phyloP scores from a whole-genome alignment of 2,888 invertebrate genomes.

The Crocallis elinguaria region DNA sequence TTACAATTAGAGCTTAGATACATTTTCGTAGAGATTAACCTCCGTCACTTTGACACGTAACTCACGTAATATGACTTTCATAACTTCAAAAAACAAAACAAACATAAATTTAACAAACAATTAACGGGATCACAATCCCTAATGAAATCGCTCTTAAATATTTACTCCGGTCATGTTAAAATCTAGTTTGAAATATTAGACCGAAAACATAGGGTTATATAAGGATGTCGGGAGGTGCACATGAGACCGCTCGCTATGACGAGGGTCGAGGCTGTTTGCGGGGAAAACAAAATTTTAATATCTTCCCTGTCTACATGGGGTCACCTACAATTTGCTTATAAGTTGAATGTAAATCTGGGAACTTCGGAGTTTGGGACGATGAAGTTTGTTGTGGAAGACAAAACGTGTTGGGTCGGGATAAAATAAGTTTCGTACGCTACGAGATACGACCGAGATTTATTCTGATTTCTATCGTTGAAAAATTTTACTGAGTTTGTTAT shows the following conservation, averaged over 20 bases:
- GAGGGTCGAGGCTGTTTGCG: slow-evolving; percentile 64
- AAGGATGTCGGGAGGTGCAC: slow-evolving; percentile 57
- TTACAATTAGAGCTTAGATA: no score
- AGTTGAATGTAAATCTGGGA: slow-evolving; percentile 38
- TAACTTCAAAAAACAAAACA: background rate
- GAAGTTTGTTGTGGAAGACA: slow-evolving; percentile 22
- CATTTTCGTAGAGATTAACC: no score
- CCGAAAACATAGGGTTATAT: slow-evolving; percentile 47
- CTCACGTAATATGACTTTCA: no score
- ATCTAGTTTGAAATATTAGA: slow-evolving; percentile 43
- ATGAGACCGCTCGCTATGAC: slow-evolving; percentile 63
- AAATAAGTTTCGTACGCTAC: slow-evolving; percentile 1
- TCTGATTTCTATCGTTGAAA: slow-evolving; percentile 3
- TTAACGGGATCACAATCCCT: slow-evolving; percentile 10
- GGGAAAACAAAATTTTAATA: slow-evolving; percentile 67
- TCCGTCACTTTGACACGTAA: no score
- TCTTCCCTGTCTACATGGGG: slow-evolving; percentile 53
- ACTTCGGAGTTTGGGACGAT: slow-evolving; percentile 18
- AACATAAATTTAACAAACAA: slow-evolving; percentile 10
- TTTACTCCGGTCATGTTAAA: slow-evolving; percentile 33
- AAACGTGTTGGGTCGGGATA: slow-evolving; percentile 13
- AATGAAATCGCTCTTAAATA: slow-evolving; percentile 31
- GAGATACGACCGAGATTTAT: slow-evolving; percentile 7
- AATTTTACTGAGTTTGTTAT: background rate
- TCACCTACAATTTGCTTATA: slow-evolving; percentile 53